A percentile compares a stretch with the other conserved stretches of the same genome.
phyloP scores from a whole-genome alignment of 2,888 invertebrate genomes.

The Drepanosiphum platanoidis region DNA sequence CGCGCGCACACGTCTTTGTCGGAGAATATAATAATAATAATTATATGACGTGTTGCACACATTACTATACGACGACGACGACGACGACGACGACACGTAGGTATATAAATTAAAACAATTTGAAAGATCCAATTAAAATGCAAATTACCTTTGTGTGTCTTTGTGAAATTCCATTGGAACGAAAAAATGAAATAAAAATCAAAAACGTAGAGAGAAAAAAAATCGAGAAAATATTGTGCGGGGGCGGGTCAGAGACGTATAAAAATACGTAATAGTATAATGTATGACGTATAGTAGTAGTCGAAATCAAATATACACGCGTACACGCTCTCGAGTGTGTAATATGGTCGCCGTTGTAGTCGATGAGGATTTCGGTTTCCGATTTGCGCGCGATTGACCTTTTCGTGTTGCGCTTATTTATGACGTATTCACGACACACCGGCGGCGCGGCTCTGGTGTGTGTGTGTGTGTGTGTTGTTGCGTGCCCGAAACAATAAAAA shows the following conservation, averaged over 20 bases:
- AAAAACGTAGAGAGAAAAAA: no score
- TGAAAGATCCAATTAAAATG: slow-evolving; percentile 38
- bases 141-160: slow-evolving; percentile 2
- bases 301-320: background rate
- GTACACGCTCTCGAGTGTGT: background rate
- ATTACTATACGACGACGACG: background rate
- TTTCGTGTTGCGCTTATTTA: slow-evolving; percentile 28
- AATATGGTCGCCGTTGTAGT: background rate
- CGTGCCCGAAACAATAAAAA: slow-evolving; percentile 48
- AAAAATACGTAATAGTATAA: background rate
- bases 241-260: background rate
- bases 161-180: background rate
- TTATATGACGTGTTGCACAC: background rate
- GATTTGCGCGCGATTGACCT: slow-evolving; percentile 45
- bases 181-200: no score
- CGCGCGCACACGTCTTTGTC: slow-evolving; percentile 1
- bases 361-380: slow-evolving; percentile 8
- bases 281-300: background rate
- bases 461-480: no score
- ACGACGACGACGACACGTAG: background rate
- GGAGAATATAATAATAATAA: no score
- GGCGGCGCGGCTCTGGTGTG: no score
- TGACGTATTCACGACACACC: background rate
- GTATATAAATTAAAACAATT: slow-evolving; percentile 1
- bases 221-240: slow-evolving; percentile 3